These are phyloP conservation scores for Epirrhoe tristata DNA, from an alignment of 2,888 invertebrate species.

Conservation along the genomic window DNA sequence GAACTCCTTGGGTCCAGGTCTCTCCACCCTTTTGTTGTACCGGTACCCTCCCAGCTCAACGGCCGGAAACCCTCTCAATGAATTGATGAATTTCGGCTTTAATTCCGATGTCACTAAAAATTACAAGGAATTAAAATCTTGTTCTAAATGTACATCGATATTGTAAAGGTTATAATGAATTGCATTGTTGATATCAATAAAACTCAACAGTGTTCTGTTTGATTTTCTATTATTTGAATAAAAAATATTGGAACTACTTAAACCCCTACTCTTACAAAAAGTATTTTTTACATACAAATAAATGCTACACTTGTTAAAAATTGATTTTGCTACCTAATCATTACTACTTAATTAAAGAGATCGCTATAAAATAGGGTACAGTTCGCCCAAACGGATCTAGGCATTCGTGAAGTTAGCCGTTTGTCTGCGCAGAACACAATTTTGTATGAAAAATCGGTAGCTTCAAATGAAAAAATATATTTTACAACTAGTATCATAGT, in stretches of 20 bases:
- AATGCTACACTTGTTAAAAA: background rate
- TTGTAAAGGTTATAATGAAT: too few relatives aligned
- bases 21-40: conserved; percentile 61
- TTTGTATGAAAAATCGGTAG: too few relatives aligned
- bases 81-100: conserved; percentile 50
- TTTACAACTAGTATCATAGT: background rate
- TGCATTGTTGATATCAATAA: too few relatives aligned
- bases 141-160: background rate
- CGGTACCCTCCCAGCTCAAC: conserved; percentile 61
- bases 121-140: background rate
- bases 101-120: conserved; percentile 46
- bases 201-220: too few relatives aligned
- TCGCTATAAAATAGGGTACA: background rate
- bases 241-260: too few relatives aligned
- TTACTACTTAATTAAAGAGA: background rate
- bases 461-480: background rate
- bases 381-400: background rate
- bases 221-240: too few relatives aligned
- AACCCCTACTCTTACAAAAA: background rate
- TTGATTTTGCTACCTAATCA: background rate
- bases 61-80: conserved; percentile 56
- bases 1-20: conserved; percentile 52
- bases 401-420: too few relatives aligned
- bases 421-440: too few relatives aligned
- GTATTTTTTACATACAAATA: background rate